Percentiles rank a stretch among this genome's conserved stretches.
These are phyloP conservation scores for Anastrepha obliqua DNA, from an alignment of 1,140 invertebrate genomes.

Conservation along the genomic window DNA sequence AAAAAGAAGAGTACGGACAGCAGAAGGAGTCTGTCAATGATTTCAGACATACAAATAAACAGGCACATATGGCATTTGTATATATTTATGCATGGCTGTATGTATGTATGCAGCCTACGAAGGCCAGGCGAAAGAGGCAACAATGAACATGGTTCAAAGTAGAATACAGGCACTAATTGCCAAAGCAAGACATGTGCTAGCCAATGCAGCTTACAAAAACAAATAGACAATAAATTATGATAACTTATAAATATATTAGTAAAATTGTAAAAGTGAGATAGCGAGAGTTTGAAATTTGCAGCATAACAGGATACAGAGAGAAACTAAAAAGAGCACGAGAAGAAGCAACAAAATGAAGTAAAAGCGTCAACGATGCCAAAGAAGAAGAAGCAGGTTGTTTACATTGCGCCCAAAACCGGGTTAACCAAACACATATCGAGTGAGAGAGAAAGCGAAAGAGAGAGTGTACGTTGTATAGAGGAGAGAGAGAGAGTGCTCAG, in stretches of 20 bases:
- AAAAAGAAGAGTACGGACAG: neutral
- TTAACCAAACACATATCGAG: neutral
- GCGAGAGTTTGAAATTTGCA: neutral
- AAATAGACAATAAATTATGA: neutral
- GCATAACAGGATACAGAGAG: neutral
- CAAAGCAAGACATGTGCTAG: slow-evolving; percentile 15
- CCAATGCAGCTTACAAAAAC: neutral
- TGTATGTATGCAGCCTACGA: neutral
- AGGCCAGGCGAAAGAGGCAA: neutral
- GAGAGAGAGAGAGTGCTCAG: neutral
- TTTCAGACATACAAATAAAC: too few species aligned
- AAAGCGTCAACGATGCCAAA: neutral
- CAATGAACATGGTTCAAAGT: neutral
- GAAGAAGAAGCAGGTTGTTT: slow-evolving; percentile 38
- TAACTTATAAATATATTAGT: neutral
- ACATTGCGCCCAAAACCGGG: slow-evolving; percentile 33
- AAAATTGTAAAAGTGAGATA: slow-evolving; percentile 26
- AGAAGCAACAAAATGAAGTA: neutral
- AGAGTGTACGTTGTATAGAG: neutral
- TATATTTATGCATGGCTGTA: neutral
- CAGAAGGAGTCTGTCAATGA: too few species aligned
- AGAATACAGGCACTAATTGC: neutral
- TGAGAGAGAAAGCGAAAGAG: neutral
- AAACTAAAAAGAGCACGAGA: neutral
- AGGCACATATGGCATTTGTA: too few species aligned